Conservation (phyloP, 1,140 invertebrate species). For the Phocides pigmalion region DNA sequence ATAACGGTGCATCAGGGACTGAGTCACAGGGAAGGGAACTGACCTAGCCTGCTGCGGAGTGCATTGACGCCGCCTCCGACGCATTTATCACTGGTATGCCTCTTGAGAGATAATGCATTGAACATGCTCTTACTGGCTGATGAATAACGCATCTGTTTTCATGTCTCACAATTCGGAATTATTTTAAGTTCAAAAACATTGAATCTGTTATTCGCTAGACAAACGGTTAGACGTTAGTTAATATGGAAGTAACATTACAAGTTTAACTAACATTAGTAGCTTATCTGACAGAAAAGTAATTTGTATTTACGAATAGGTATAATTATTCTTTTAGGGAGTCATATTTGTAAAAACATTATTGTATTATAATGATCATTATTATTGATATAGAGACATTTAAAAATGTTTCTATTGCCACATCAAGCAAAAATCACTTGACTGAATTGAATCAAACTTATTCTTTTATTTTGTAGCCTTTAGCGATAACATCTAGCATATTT, state of each 20-base stretch:
- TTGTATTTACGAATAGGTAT: too few relatives aligned
- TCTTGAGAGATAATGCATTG: slow-evolving; percentile 76
- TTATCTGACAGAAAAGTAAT: too few relatives aligned
- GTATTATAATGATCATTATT: too few relatives aligned
- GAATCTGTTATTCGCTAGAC: slow-evolving; percentile 38
- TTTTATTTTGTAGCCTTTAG: too few relatives aligned
- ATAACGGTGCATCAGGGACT: slow-evolving; percentile 78
- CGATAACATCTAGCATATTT: too few relatives aligned
- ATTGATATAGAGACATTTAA: too few relatives aligned
- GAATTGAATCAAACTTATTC: too few relatives aligned
- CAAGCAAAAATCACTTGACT: too few relatives aligned
- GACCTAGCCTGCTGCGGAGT: slow-evolving; percentile 81
- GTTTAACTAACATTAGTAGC: too few relatives aligned
- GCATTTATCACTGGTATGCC: slow-evolving; percentile 76
- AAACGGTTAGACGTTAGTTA: slow-evolving; percentile 6
- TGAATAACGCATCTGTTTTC: slow-evolving; percentile 77
- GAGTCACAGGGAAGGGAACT: slow-evolving; percentile 82
- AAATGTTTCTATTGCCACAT: too few relatives aligned
- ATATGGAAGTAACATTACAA: not conserved
- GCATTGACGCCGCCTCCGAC: slow-evolving; percentile 74
- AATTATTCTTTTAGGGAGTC: too few relatives aligned
- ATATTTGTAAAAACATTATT: too few relatives aligned
- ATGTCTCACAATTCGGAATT: slow-evolving; percentile 58
- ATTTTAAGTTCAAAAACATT: slow-evolving; percentile 57
- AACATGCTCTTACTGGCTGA: slow-evolving; percentile 60